Evolutionary conservation across 2,888 invertebrate species (phyloP).

Genomic region (Metallyticus violacea): DNA sequence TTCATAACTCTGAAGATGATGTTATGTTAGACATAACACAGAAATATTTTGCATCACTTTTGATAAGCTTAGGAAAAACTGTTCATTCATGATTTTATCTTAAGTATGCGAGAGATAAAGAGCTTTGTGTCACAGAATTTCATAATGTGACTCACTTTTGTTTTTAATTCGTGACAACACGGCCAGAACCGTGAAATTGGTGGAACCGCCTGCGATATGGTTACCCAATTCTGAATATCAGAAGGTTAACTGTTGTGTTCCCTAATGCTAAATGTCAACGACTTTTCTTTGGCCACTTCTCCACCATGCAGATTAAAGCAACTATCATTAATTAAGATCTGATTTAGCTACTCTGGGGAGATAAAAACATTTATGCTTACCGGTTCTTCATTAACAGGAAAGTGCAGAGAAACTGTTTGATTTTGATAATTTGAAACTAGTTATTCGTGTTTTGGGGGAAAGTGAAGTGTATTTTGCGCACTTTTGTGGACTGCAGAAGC

Average conservation of each 20-base stretch:
- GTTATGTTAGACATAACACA: too few species aligned
- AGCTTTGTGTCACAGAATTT: too few species aligned
- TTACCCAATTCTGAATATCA: not conserved
- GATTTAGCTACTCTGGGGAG: not conserved
- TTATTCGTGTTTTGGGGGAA: too few species aligned
- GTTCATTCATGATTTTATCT: too few species aligned
- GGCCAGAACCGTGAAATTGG: not conserved
- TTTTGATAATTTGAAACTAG: not conserved
- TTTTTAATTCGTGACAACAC: not conserved
- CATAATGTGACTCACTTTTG: too few species aligned
- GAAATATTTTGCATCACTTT: too few species aligned
- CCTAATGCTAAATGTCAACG: not conserved
- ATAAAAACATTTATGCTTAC: too few species aligned
- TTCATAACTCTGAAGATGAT: too few species aligned
- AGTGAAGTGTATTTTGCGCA: too few species aligned
- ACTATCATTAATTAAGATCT: not conserved
- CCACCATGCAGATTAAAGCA: not conserved
- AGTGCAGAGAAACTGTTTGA: not conserved
- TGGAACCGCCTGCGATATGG: not conserved
- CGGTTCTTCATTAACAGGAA: not conserved
- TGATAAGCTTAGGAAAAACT: too few species aligned
- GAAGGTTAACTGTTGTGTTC: not conserved
- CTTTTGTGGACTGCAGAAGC: not conserved
- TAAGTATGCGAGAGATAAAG: too few species aligned
- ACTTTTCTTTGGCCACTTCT: not conserved